Percentiles rank a stretch among this genome's conserved stretches.
phyloP scores from a whole-genome alignment of 2,888 invertebrate species.

The Pammene aurita region DNA sequence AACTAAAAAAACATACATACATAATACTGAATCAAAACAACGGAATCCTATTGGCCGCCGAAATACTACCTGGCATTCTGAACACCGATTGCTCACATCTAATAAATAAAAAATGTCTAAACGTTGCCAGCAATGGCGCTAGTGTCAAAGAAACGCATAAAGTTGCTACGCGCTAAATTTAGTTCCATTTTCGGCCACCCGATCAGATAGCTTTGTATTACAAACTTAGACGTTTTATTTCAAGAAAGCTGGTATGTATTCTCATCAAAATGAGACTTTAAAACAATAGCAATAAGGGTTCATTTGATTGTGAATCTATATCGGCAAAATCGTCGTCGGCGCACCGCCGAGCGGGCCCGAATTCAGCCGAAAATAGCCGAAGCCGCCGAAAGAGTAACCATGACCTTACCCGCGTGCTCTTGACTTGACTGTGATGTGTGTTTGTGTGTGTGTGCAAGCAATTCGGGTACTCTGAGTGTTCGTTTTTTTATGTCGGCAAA shows the following conservation, averaged over 20 bases:
- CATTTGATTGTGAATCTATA: background rate
- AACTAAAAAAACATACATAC: too few species aligned
- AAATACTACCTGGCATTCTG: slow-evolving; percentile 40
- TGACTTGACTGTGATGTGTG: slow-evolving; percentile 53
- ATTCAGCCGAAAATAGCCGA: slow-evolving; percentile 49
- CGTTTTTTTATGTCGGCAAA: slow-evolving; percentile 60
- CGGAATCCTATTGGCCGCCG: slow-evolving; percentile 32
- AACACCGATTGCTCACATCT: slow-evolving; percentile 33
- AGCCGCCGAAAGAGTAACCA: slow-evolving; percentile 66
- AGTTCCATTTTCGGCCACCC: slow-evolving; percentile 44
- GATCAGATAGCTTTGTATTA: slow-evolving; percentile 42
- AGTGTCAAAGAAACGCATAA: background rate
- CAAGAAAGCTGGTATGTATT: background rate
- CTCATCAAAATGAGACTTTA: background rate
- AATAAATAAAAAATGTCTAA: slow-evolving; percentile 41
- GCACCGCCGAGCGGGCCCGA: slow-evolving; percentile 62
- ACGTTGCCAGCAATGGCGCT: slow-evolving; percentile 49
- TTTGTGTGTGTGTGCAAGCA: slow-evolving; percentile 63
- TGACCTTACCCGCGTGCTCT: slow-evolving; percentile 75
- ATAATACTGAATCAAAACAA: slow-evolving; percentile 16
- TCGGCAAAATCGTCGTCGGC: slow-evolving; percentile 58
- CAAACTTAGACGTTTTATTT: slow-evolving; percentile 8
- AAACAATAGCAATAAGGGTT: background rate
- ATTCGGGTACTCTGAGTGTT: slow-evolving; percentile 68
- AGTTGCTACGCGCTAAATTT: background rate